Percentiles rank a stretch among this genome's conserved stretches.
These are phyloP conservation scores for Ecliptopera silaceata DNA, from an alignment of 2,888 invertebrate genomes.

Conservation along the genomic window DNA sequence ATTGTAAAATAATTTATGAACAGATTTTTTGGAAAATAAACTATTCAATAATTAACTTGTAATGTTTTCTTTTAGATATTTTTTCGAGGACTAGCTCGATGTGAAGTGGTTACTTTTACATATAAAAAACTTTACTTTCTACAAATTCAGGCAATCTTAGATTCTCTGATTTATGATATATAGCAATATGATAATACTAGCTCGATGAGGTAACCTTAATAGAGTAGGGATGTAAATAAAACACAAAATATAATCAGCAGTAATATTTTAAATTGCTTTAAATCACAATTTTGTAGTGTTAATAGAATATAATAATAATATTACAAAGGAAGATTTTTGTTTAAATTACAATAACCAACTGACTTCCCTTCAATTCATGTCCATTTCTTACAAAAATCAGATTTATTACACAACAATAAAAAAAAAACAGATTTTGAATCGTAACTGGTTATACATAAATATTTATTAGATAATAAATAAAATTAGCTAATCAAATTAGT, in stretches of 20 bases:
- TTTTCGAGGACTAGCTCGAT: too few relatives aligned
- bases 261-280: constrained; percentile 83
- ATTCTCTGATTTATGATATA: too few relatives aligned
- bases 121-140: too few relatives aligned
- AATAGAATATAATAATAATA: constrained; percentile 75
- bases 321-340: constrained; percentile 79
- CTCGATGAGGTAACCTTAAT: too few relatives aligned
- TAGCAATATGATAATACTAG: too few relatives aligned
- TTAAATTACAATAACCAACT: constrained; percentile 70
- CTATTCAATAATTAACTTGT: too few relatives aligned
- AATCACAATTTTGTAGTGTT: constrained; percentile 83
- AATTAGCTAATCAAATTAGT: too few relatives aligned
- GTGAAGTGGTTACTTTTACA: too few relatives aligned
- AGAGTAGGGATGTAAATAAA: constrained; percentile 49
- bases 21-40: too few relatives aligned
- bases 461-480: not conserved
- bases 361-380: constrained; percentile 52
- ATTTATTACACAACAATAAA: constrained; percentile 1
- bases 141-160: too few relatives aligned
- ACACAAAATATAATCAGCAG: constrained; percentile 76
- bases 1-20: too few relatives aligned
- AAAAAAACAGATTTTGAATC: constrained; percentile 1
- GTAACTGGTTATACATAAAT: not conserved
- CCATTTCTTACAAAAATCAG: constrained; percentile 41
- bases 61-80: too few relatives aligned